Conservation (phyloP, 2,888 invertebrate genomes). For the Zonitis immaculata region DNA sequence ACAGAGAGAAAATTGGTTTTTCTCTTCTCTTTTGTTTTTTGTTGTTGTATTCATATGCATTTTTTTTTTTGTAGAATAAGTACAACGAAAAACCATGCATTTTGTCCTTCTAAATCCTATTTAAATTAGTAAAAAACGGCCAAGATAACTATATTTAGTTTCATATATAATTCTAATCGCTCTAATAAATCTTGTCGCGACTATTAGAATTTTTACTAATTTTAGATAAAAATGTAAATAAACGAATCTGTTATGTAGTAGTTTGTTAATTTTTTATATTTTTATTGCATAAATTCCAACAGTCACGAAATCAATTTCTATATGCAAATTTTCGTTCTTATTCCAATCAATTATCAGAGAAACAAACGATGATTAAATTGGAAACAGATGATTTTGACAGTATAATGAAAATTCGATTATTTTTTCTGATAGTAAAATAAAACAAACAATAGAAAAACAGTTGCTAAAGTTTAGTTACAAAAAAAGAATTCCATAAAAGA, state of each 20-base stretch:
- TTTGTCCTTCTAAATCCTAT: neutral
- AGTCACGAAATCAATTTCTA: neutral
- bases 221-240: neutral
- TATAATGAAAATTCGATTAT: no score
- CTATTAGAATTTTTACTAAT: neutral
- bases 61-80: neutral
- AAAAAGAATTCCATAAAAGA: no score
- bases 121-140: neutral
- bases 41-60: no score
- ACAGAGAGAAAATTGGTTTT: no score
- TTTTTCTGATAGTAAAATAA: no score
- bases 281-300: neutral
- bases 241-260: neutral
- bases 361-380: neutral
- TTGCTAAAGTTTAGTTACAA: neutral
- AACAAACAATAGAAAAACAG: neutral
- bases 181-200: neutral
- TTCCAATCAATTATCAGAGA: neutral
- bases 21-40: no score
- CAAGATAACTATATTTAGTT: neutral
- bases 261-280: neutral
- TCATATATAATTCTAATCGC: neutral
- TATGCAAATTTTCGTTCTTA: neutral
- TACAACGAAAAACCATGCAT: neutral
- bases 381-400: neutral